phyloP scores from a whole-genome alignment of 2,113 vertebrate species.

The Ictalurus punctatus region DNA sequence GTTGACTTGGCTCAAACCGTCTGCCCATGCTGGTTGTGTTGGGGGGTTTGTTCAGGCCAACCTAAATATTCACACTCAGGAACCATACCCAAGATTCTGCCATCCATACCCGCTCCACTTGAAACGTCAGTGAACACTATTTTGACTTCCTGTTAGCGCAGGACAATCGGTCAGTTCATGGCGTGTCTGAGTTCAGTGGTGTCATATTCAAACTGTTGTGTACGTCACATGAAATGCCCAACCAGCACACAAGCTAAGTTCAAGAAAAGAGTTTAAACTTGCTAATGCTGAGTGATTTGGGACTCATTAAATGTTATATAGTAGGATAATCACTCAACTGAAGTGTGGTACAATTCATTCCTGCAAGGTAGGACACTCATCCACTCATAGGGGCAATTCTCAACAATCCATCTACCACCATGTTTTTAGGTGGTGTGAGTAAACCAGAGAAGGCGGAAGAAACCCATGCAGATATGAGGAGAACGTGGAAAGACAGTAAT shows the following conservation, averaged over 20 bases:
- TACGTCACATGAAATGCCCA: conserved; percentile 40
- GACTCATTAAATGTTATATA: conserved; percentile 12
- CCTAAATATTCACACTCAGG: conserved; percentile 58
- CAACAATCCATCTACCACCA: not conserved
- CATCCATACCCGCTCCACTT: conserved; percentile 37
- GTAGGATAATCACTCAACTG: not conserved
- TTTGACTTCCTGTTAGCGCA: conserved; percentile 42
- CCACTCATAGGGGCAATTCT: not conserved
- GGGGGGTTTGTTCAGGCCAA: conserved; percentile 50
- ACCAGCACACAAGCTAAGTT: conserved; percentile 26
- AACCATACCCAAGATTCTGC: conserved; percentile 47
- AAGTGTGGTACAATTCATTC: not conserved
- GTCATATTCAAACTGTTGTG: conserved; percentile 21
- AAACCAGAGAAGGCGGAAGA: not conserved
- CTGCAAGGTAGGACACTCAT: not conserved
- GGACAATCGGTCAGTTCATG: conserved; percentile 30
- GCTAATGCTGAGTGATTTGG: not conserved
- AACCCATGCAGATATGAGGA: not conserved
- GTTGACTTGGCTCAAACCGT: conserved; percentile 45
- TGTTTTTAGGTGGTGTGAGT: not conserved
- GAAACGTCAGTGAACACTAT: conserved; percentile 22
- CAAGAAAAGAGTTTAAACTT: not conserved
- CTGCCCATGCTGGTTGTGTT: conserved; percentile 47
- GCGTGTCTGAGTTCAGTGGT: conserved; percentile 25
- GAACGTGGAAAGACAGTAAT: not conserved